These are phyloP conservation scores for Agrilus planipennis DNA, from an alignment of 1,140 invertebrate species.

Conservation along the genomic window DNA sequence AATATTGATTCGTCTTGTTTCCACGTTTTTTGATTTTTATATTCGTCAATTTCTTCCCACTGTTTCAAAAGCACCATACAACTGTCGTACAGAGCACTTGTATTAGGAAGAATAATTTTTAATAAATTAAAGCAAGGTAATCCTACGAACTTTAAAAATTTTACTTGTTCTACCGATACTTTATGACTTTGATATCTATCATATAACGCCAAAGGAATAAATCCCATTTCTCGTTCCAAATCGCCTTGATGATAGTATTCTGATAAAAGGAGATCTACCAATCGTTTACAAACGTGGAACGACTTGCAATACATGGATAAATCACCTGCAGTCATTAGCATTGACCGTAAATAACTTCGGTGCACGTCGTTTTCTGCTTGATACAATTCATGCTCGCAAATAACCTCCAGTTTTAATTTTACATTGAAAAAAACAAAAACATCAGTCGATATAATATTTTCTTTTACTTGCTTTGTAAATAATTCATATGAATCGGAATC, in stretches of 20 bases:
- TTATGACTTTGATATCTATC: constrained; percentile 38
- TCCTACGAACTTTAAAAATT: constrained; percentile 43
- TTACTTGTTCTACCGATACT: constrained; percentile 44
- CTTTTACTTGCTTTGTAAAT: constrained; percentile 36
- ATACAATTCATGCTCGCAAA: constrained; percentile 32
- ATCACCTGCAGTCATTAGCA: constrained; percentile 45
- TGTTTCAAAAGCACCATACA: too few species aligned
- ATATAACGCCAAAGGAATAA: constrained; percentile 43
- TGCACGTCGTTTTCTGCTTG: constrained; percentile 36
- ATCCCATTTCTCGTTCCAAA: constrained; percentile 39
- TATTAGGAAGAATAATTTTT: constrained; percentile 26
- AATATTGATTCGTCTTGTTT: too few species aligned
- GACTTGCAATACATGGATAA: constrained; percentile 43
- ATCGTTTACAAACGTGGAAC: constrained; percentile 30
- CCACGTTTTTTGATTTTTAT: too few species aligned
- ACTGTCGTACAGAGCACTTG: constrained; percentile 11
- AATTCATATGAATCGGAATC: constrained; percentile 9
- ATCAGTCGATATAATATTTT: constrained; percentile 43
- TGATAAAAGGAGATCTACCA: constrained; percentile 11
- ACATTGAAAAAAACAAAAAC: constrained; percentile 40
- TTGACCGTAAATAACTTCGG: constrained; percentile 37
- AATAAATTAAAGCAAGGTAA: constrained; percentile 39
- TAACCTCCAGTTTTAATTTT: constrained; percentile 32
- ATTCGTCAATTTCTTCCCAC: too few species aligned
- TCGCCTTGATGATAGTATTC: constrained; percentile 38